phyloP scores from a whole-genome alignment of 53 echinoderm and acorn worm species.

The Paelopatides confundens region DNA sequence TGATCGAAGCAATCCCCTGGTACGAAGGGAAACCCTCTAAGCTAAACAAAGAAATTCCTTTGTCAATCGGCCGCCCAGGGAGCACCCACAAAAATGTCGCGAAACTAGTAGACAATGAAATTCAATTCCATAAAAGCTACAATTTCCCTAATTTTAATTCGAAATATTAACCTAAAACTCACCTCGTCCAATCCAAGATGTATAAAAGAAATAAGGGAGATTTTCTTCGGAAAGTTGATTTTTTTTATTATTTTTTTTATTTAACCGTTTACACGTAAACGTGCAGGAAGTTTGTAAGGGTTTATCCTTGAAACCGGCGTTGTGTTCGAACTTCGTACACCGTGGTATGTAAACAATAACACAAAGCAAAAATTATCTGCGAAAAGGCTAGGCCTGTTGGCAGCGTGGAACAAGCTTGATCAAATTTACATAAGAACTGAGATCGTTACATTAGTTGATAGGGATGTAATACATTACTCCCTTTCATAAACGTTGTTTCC shows the following conservation, averaged over 20 bases:
- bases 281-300: neutral
- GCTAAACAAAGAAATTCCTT: slow-evolving; percentile 41
- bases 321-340: slow-evolving; percentile 3
- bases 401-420: neutral
- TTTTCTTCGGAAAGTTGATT: neutral
- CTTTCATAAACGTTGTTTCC: too few species aligned
- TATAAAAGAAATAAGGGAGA: neutral
- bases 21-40: slow-evolving; percentile 1
- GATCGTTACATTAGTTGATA: slow-evolving; percentile 26
- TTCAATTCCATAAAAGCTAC: neutral
- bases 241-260: too few species aligned
- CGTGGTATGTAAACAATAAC: slow-evolving; percentile 11
- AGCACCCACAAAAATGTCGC: slow-evolving; percentile 35
- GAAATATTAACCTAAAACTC: neutral
- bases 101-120: slow-evolving; percentile 40
- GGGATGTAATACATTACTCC: neutral
- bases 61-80: slow-evolving; percentile 35
- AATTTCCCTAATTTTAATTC: neutral
- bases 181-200: neutral
- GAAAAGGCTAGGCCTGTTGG: neutral
- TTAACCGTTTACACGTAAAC: neutral
- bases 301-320: slow-evolving; percentile 2
- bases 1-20: neutral
- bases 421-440: slow-evolving; percentile 37
- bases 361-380: neutral